Conservation (phyloP, 2,113 vertebrate species). For the Fregetta grallaria region DNA sequence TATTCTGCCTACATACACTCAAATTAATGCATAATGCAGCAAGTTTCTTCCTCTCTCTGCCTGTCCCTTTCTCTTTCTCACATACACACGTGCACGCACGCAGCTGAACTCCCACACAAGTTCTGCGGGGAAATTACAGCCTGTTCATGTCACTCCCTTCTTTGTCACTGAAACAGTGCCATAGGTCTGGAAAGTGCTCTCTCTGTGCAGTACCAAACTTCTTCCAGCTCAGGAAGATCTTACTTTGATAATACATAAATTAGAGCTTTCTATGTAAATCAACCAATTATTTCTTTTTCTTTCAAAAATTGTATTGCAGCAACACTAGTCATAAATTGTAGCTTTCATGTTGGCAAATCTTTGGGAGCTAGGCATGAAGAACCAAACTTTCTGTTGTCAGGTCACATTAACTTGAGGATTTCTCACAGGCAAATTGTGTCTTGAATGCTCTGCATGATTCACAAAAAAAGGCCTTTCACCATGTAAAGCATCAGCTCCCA, state of each 20-base stretch:
- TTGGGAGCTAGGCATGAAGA: slow-evolving; percentile 6
- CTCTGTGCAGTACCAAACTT: background rate
- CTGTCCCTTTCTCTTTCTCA: slow-evolving; percentile 34
- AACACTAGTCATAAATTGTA: background rate
- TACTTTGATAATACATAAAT: background rate
- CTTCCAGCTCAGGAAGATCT: background rate
- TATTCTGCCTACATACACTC: slow-evolving; percentile 27
- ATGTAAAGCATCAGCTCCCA: slow-evolving; percentile 21
- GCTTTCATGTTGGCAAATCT: slow-evolving; percentile 8
- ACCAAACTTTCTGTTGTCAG: slow-evolving; percentile 56
- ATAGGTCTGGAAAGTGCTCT: slow-evolving; percentile 11
- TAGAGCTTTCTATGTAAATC: background rate
- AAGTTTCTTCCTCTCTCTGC: slow-evolving; percentile 2
- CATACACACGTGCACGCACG: background rate
- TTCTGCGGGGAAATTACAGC: slow-evolving; percentile 45
- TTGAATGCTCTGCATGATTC: background rate
- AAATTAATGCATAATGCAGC: slow-evolving; percentile 57
- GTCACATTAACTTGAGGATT: slow-evolving; percentile 49
- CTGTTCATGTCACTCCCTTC: slow-evolving; percentile 45
- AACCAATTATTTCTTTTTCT: background rate
- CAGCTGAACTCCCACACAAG: slow-evolving; percentile 46
- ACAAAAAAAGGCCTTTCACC: background rate
- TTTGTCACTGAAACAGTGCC: slow-evolving; percentile 25
- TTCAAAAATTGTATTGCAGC: background rate
- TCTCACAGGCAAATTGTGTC: slow-evolving; percentile 60